Evolutionary conservation across 2,888 invertebrate species (phyloP).

Genomic region (Coenonympha arcania): DNA sequence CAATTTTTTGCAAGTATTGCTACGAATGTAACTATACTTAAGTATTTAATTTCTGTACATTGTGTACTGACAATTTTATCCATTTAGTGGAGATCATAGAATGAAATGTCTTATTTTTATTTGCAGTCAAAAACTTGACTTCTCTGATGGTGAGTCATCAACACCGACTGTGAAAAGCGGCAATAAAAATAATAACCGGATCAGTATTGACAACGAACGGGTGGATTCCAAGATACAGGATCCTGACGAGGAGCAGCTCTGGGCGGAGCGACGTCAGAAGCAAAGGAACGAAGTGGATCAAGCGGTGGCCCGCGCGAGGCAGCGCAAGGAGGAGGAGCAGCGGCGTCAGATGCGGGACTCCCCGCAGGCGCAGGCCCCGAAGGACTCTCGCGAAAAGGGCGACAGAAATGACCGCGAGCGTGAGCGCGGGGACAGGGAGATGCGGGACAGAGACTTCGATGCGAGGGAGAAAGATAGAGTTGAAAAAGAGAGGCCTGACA

Average conservation of each 20-base stretch:
- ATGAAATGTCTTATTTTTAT: slow-evolving; percentile 18
- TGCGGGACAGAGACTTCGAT: slow-evolving; percentile 46
- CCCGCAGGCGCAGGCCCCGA: slow-evolving; percentile 42
- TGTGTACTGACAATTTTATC: too few species aligned
- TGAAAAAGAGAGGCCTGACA: slow-evolving; percentile 45
- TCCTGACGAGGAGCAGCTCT: slow-evolving; percentile 71
- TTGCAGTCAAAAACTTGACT: slow-evolving; percentile 88
- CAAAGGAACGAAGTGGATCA: slow-evolving; percentile 82
- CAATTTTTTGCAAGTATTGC: too few species aligned
- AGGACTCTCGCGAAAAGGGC: slow-evolving; percentile 46
- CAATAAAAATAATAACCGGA: slow-evolving; percentile 48
- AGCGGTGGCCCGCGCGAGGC: slow-evolving; percentile 87
- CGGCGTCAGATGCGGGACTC: slow-evolving; percentile 74
- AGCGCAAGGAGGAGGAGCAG: slow-evolving; percentile 91
- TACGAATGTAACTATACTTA: too few species aligned
- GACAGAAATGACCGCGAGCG: slow-evolving; percentile 36
- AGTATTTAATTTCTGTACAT: too few species aligned
- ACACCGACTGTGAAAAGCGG: slow-evolving; percentile 48
- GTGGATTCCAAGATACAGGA: slow-evolving; percentile 55
- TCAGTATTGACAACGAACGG: slow-evolving; percentile 53
- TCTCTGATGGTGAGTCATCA: slow-evolving; percentile 89
- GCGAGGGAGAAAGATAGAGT: slow-evolving; percentile 38
- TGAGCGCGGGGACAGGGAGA: slow-evolving; percentile 36
- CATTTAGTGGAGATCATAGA: not conserved
- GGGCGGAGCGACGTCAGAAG: slow-evolving; percentile 80